These are phyloP conservation scores for Petrosia ficiformis DNA, from an alignment of 37 sponge, comb jelly and placozoan species.

Conservation along the genomic window DNA sequence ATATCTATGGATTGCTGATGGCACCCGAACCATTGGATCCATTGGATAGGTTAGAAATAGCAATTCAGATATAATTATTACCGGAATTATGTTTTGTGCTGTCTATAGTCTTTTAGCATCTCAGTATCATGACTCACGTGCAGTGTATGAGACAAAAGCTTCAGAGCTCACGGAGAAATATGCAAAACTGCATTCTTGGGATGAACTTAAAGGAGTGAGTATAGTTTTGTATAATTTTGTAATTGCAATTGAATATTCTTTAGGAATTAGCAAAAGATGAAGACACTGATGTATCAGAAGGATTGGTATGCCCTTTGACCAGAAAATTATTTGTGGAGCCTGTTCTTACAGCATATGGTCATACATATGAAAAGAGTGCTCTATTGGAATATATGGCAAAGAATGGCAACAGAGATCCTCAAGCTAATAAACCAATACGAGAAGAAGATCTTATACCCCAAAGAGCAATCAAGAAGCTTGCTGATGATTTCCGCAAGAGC, in stretches of 20 bases:
- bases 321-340: conserved; percentile 17
- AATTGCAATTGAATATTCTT: no score
- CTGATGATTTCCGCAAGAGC: not conserved
- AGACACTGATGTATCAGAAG: not conserved
- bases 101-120: not conserved
- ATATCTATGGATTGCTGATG: conserved; percentile 30
- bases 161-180: not conserved
- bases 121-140: not conserved
- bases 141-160: not conserved
- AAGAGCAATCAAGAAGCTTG: conserved; percentile 3
- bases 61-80: not conserved
- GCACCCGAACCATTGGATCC: conserved; percentile 47
- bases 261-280: not conserved
- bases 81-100: not conserved
- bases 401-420: conserved; percentile 10
- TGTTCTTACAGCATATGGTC: conserved; percentile 22
- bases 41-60: conserved; percentile 21
- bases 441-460: conserved; percentile 6
- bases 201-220: not conserved
- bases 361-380: conserved; percentile 22
- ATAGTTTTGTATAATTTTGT: no score
- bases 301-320: conserved; percentile 17
- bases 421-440: not conserved
- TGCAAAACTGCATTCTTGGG: not conserved
- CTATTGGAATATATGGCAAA: conserved; percentile 15